These are phyloP conservation scores for Didymodactylos carnosus DNA, from an alignment of 2,888 invertebrate species.

Conservation along the genomic window DNA sequence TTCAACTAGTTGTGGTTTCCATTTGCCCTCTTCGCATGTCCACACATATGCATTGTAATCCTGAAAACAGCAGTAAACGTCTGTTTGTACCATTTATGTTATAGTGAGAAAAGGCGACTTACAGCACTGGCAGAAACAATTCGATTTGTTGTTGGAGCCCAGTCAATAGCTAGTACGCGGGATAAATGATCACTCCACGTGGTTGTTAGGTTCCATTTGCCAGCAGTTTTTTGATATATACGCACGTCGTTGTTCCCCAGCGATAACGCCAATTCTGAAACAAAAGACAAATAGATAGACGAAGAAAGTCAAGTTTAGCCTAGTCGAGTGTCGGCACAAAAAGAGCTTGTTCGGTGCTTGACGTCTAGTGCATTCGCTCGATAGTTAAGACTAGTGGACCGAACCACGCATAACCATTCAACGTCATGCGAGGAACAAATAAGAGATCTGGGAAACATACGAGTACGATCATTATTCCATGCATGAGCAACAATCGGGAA, in stretches of 20 bases:
- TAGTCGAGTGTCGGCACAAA: too few relatives aligned
- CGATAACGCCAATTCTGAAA: slow-evolving; percentile 4
- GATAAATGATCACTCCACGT: slow-evolving; percentile 8
- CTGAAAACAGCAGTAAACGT: slow-evolving; percentile 26
- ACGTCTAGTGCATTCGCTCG: too few relatives aligned
- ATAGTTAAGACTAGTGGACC: too few relatives aligned
- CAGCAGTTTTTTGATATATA: slow-evolving; percentile 2
- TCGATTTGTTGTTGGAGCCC: slow-evolving; percentile 88
- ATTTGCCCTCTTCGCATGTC: slow-evolving; percentile 66
- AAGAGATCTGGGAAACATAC: too few relatives aligned
- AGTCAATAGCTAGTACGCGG: slow-evolving; percentile 88
- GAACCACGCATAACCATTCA: too few relatives aligned
- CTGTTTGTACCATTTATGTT: not conserved
- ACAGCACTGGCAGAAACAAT: slow-evolving; percentile 87
- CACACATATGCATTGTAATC: slow-evolving; percentile 98
- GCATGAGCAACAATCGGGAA: not conserved
- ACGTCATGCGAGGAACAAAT: too few relatives aligned
- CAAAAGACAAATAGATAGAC: not conserved
- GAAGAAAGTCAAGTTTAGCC: not conserved
- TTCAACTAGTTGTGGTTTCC: slow-evolving; percentile 78
- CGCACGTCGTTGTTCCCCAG: slow-evolving; percentile 6
- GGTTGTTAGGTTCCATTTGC: not conserved
- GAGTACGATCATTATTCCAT: slow-evolving; percentile 12
- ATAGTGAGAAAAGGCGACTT: slow-evolving; percentile 20
- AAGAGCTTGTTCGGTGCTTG: too few relatives aligned